Base-by-base conservation (phyloP, 2,888 invertebrate genomes). In the Lepetodrilus schrolli region DNA sequence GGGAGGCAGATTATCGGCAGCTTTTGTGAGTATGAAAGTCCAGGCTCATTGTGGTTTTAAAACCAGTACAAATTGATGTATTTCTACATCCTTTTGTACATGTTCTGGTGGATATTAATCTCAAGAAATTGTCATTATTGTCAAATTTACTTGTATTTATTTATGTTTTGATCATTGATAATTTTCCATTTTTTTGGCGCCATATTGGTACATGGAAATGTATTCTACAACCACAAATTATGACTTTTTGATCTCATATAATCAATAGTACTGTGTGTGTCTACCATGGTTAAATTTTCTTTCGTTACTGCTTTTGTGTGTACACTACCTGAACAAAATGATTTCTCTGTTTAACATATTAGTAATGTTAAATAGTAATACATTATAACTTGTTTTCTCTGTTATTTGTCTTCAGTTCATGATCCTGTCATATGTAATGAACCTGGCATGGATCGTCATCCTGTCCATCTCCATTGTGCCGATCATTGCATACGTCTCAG, bases 1-100 rank as follows among this genome's bases (percentile, higher is more conserved):
- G 89, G 90, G 90, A 74, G 90, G 90, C 36, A 75, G 89, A 68
- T 81, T 90, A 21, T 88, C 90, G 13, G 90, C 90, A 58, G 86
- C 81, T 8, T 87, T 90, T 85, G 90, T 90, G 83, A 87, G 90
- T 85, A 20, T 66, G n/a, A 21, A 4, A 26, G 34, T 13, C 4
- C 13, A 50, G 2, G n/a, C 13, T 50, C 3, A 17, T 20, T 50
- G 10, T 21, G n/a, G n/a, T n/a, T n/a, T n/a, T n/a, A n/a, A n/a
- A n/a, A 8, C 7, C 10, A 38, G 7, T 38, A 8, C 38, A 38
- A 38, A 38, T 71, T 49, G 17, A 13, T 13, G 8, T 49, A 13
- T 8, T 13, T 49, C 5, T 13, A 13, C 5, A 13, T 49, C 13
- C 7, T 13, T 49, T 49, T 49, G 49, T 49, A 7, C 13, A 13